Evolutionary conservation across 92 coral and sea anemone genomes (phyloP), one percentile per base, ranked within the genome.

Genomic region (Isaurus tuberculatus): DNA sequence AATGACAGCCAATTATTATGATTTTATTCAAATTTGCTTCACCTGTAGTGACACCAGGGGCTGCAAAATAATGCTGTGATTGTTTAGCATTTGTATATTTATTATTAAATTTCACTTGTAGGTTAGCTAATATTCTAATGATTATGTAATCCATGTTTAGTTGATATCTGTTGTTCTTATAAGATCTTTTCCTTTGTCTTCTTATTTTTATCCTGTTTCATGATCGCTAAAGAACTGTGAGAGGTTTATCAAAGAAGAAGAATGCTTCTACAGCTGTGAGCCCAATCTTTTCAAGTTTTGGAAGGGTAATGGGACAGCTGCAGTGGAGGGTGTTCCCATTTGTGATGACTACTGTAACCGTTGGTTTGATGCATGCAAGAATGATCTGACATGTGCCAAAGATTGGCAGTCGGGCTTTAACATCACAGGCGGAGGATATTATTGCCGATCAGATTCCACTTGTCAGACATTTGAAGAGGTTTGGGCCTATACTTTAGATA

Each of bases 231-330:
- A 95, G 98, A 79, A 36, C 4, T 95, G 98, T 64, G 98, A 95
- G 34, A 43, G 48, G 73, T 95, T 65, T 78, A 84, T 94, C 10
- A 83, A 88, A 51, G 72, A 93, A 37, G 93, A 95, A 49, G 95
- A 95, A 40, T 95, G 98, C 55, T 95, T 95, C 87, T 95, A 65
- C 61, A 75, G 68, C 36, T 95, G 98, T 73, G 98, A 95, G n/a
- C 98, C 98, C 0, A 90, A 77, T 70, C 93, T 95, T 2, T 86
- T 93, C 77, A 88, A 71, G 49, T 95, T 97, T 95, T 91, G 92
- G 34, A 27, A 30, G 17, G 69, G 29, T 4, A 75, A 61, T 1
- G 93, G 90, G 0, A 6, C 3, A 6, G 33, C 1, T 4, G 33
- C 67, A 4, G 20, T 93, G 16, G 36, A 73, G 16, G 60, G 61